phyloP scores from a whole-genome alignment of 2,113 vertebrate species.

The Strigops habroptila region DNA sequence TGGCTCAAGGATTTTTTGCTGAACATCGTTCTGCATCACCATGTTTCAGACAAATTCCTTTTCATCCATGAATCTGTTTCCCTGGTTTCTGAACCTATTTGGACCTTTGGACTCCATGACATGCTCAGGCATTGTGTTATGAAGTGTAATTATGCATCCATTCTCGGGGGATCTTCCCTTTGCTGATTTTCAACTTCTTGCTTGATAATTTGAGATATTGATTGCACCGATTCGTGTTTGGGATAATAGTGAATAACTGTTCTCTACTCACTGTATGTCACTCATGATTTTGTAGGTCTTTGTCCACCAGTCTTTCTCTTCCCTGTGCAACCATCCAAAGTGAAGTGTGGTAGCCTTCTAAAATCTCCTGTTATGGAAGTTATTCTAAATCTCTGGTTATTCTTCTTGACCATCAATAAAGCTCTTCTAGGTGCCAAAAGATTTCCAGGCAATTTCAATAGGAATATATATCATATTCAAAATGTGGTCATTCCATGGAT shows the following conservation, averaged over 20 bases:
- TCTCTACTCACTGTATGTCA: not conserved
- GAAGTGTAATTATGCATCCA: not conserved
- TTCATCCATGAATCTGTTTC: rapidly evolving
- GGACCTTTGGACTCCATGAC: not conserved
- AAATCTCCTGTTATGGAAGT: not conserved
- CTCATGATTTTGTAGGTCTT: not conserved
- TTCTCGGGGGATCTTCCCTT: not conserved
- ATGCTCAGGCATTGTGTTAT: not conserved
- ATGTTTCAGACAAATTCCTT: not conserved
- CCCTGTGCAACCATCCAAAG: not conserved
- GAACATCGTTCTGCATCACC: not conserved
- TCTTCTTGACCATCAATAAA: not conserved
- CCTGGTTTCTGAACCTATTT: not conserved
- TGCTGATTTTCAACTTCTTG: not conserved
- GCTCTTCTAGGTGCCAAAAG: not conserved
- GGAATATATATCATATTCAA: not conserved
- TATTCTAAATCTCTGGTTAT: not conserved
- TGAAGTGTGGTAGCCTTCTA: not conserved
- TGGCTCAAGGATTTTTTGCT: not conserved
- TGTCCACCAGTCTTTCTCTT: not conserved
- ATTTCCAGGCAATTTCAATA: not conserved
- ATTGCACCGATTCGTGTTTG: not conserved
- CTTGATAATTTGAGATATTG: not conserved
- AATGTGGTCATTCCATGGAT: not conserved
- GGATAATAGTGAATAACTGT: not conserved